Evolutionary conservation across 2,113 vertebrate species (phyloP).

Genomic region (Brachionichthys hirsutus): DNA sequence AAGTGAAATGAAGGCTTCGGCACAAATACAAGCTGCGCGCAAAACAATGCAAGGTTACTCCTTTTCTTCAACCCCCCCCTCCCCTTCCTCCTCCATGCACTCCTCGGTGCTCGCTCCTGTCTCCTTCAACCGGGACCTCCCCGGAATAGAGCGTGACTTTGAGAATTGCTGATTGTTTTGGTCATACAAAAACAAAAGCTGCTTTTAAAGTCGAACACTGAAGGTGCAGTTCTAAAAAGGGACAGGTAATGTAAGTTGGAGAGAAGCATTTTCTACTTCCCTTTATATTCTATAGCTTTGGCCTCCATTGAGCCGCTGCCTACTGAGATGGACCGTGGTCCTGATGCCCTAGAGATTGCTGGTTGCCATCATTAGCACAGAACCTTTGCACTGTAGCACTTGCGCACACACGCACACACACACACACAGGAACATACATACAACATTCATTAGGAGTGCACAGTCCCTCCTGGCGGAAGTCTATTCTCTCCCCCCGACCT

Average conservation of each 20-base stretch:
- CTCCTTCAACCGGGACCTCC: slow-evolving; percentile 9
- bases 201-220: slow-evolving; percentile 24
- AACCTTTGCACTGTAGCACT: slow-evolving; percentile 10
- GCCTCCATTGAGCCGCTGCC: slow-evolving; percentile 26
- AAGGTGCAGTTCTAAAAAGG: slow-evolving; percentile 16
- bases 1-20: slow-evolving; percentile 37
- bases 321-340: slow-evolving; percentile 28
- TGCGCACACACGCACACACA: slow-evolving; percentile 9
- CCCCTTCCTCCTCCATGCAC: slow-evolving; percentile 13
- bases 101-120: slow-evolving; percentile 12
- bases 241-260: slow-evolving; percentile 15
- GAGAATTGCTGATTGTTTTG: slow-evolving; percentile 27
- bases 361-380: slow-evolving; percentile 48
- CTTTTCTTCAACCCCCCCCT: slow-evolving; percentile 19
- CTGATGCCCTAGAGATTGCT: slow-evolving; percentile 30
- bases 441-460: slow-evolving; percentile 31
- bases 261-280: slow-evolving; percentile 29
- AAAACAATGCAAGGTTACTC: slow-evolving; percentile 24
- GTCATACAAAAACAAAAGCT: neutral
- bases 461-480: slow-evolving; percentile 29
- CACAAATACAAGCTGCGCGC: neutral
- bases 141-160: slow-evolving; percentile 13
- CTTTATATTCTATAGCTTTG: slow-evolving; percentile 16
- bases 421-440: slow-evolving; percentile 13
- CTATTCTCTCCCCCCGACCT: slow-evolving; percentile 36